Percentiles rank a stretch among this genome's conserved stretches.
phyloP scores from a whole-genome alignment of 2,797 vertebrate species.

The Lemur catta region DNA sequence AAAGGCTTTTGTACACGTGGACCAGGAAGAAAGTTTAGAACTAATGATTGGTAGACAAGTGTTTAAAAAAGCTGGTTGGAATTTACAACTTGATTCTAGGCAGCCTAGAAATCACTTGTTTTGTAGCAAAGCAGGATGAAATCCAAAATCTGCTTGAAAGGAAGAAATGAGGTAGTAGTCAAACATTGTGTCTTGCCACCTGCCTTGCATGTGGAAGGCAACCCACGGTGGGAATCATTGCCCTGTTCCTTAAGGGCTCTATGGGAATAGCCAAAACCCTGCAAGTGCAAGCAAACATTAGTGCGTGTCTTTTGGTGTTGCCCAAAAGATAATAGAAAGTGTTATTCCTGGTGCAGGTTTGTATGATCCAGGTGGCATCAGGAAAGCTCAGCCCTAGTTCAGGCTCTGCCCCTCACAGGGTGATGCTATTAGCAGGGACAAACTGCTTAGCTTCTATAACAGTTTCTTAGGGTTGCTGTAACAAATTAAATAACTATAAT shows the following conservation, averaged over 20 bases:
- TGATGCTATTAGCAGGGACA: neutral
- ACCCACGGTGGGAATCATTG: neutral
- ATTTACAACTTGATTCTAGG: neutral
- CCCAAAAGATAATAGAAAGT: neutral
- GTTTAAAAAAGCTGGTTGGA: neutral
- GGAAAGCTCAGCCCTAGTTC: neutral
- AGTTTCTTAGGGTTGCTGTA: neutral
- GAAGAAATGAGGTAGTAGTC: neutral
- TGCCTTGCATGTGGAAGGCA: neutral
- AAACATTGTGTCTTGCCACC: neutral
- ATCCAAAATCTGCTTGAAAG: neutral
- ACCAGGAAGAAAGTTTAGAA: neutral
- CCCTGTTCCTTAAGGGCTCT: neutral
- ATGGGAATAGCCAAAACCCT: neutral
- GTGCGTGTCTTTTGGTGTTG: neutral
- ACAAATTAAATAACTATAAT: neutral
- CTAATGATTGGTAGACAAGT: neutral
- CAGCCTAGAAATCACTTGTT: neutral
- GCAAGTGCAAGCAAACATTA: neutral
- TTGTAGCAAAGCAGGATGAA: constrained; percentile 14
- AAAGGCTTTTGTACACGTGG: neutral
- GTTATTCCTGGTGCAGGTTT: neutral
- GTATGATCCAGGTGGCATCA: neutral
- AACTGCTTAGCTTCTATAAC: neutral
- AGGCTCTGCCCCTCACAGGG: neutral